Conservation (phyloP, 30 jellyfish, hydroid and myxozoan genomes). For the Aurelia aurita region DNA sequence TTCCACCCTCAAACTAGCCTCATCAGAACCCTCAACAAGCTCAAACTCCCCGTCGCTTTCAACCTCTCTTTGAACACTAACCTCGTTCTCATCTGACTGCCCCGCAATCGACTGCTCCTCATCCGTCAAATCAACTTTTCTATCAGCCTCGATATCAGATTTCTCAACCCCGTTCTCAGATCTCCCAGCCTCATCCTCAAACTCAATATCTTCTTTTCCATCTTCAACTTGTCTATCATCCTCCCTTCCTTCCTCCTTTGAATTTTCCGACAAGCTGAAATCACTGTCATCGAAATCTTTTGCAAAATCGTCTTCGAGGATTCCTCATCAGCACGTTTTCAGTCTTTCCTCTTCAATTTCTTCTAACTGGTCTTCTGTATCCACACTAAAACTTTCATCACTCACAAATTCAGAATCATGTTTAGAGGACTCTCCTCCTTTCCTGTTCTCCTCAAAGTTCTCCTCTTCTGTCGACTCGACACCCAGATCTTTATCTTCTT, state of each 20-base stretch:
- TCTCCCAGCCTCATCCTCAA: too few species aligned
- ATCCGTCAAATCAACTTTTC: too few species aligned
- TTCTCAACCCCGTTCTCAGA: too few species aligned
- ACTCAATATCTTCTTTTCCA: too few species aligned
- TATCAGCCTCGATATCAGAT: too few species aligned
- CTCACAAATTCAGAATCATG: conserved; percentile 65
- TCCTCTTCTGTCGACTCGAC: neutral
- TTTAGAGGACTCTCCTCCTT: conserved; percentile 1
- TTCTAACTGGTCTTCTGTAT: conserved; percentile 68
- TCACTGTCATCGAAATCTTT: conserved; percentile 59
- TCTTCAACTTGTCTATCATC: too few species aligned
- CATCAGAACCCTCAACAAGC: neutral
- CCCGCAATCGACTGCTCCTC: too few species aligned
- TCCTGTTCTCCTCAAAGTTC: neutral
- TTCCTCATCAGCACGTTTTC: conserved; percentile 29
- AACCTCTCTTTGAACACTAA: neutral
- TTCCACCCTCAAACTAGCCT: neutral
- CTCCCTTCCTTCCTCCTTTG: neutral
- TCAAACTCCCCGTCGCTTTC: conserved; percentile 4
- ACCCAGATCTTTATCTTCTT: neutral
- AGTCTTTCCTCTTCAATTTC: conserved; percentile 53
- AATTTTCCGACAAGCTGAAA: conserved; percentile 43
- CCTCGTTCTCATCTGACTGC: neutral
- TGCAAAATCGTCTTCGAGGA: conserved; percentile 16
- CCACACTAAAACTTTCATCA: conserved; percentile 64